phyloP scores from a whole-genome alignment of 2,888 invertebrate genomes.

The Cyrtodaria siliqua region DNA sequence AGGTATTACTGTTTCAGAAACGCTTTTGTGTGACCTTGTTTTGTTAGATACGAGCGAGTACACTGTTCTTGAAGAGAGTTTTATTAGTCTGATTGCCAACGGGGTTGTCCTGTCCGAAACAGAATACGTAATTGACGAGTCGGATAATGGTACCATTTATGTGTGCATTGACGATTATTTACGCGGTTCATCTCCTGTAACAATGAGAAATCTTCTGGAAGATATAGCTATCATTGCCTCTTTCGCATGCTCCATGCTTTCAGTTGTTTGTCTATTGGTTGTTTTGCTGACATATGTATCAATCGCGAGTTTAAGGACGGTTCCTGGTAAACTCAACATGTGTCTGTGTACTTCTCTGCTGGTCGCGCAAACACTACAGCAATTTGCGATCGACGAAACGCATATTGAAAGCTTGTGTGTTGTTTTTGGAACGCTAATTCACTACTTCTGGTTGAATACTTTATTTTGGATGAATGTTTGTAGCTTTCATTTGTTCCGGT shows the following conservation, averaged over 20 bases:
- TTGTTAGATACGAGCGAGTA: too few species aligned
- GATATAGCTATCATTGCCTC: slow-evolving; percentile 6
- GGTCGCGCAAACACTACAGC: slow-evolving; percentile 32
- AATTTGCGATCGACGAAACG: slow-evolving; percentile 3
- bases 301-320: slow-evolving; percentile 22
- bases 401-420: slow-evolving; percentile 21
- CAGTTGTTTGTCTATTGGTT: slow-evolving; percentile 32
- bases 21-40: too few species aligned
- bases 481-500: slow-evolving; percentile 43
- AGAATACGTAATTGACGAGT: too few species aligned
- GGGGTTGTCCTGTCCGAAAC: too few species aligned
- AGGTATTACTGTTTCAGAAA: too few species aligned
- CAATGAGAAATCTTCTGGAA: not conserved
- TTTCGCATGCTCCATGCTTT: slow-evolving; percentile 11
- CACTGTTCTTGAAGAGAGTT: too few species aligned
- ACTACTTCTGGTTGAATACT: slow-evolving; percentile 43
- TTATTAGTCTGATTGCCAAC: too few species aligned
- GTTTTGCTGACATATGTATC: slow-evolving; percentile 21
- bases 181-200: too few species aligned
- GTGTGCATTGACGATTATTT: too few species aligned
- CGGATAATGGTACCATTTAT: too few species aligned
- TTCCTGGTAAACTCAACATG: slow-evolving; percentile 46
- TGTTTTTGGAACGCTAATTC: slow-evolving; percentile 24
- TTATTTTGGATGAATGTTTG: slow-evolving; percentile 42
- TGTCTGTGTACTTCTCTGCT: slow-evolving; percentile 20